phyloP scores from a whole-genome alignment of 2,888 invertebrate genomes.

The Sthenelais limicola region DNA sequence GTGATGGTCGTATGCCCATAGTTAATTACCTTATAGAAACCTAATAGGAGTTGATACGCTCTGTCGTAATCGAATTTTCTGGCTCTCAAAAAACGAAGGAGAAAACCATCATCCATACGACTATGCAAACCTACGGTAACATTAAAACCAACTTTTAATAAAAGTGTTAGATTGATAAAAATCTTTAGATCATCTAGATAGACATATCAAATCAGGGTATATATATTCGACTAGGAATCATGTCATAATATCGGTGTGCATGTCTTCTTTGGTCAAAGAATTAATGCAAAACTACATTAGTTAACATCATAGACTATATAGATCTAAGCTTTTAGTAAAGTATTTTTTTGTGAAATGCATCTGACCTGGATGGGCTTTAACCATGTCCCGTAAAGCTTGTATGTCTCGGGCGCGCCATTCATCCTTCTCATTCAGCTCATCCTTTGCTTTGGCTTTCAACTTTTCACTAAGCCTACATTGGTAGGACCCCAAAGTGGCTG shows the following conservation, averaged over 20 bases:
- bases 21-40: constrained; percentile 69
- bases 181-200: too few relatives aligned
- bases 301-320: too few relatives aligned
- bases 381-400: constrained; percentile 69
- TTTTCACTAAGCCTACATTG: constrained; percentile 60
- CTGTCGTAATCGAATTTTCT: constrained; percentile 92
- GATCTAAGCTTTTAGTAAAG: too few relatives aligned
- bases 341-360: too few relatives aligned
- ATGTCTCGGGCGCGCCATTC: constrained; percentile 70
- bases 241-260: too few relatives aligned
- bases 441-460: constrained; percentile 61
- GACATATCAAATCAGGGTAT: too few relatives aligned
- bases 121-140: constrained; percentile 61
- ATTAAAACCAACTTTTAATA: background rate
- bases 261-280: too few relatives aligned
- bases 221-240: too few relatives aligned
- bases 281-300: too few relatives aligned
- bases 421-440: constrained; percentile 71
- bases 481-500: constrained; percentile 49
- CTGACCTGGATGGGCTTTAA: constrained; percentile 62
- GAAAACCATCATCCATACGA: constrained; percentile 79
- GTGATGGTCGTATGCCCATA: too few relatives aligned
- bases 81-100: constrained; percentile 86
- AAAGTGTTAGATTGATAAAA: too few relatives aligned
- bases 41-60: constrained; percentile 78